Base-by-base conservation (phyloP, 2,113 vertebrate genomes). In the Anarhynchus alexandrinus region DNA sequence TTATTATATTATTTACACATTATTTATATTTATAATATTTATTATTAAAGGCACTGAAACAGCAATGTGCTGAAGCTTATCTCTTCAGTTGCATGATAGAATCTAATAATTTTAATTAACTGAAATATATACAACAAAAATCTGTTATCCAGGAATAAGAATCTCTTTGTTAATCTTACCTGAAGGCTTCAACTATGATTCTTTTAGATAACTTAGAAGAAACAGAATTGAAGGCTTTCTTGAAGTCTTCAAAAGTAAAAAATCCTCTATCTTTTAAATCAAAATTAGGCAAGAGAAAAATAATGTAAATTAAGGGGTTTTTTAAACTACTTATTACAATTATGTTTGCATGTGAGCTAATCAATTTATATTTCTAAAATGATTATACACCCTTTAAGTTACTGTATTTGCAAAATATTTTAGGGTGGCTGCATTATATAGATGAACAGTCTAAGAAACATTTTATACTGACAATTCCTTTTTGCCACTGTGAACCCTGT, bases 181-280 rank as follows among this genome's bases (percentile, higher is more conserved):
- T 97, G 96, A 98, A 98, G 11, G 97, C 95, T 92, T 99, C 98
- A 38, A 98, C 83, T 43, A 97, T 21, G 2, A 97, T 97, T 90
- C 98, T 97, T 57, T 97, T 96, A 8, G 97, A 91, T 54, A 98
- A 97, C 27, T 92, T 98, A 30, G 98, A 93, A 86, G 96, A 97
- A 96, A 98, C 72, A 11, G 73, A 97, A 34, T 15, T 94, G 82
- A 98, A 99, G 12, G 96, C 96, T 90, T 93, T 98, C 82, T 96
- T 96, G 94, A 99, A 98, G 96, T 98, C 98, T 88, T 98, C 97
- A 76, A 98, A 90, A 71, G 98, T 98, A 65, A 98, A 96, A 97
- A 98, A 98, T 59, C 96, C 96, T 93, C 82, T 98, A 82, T 96
- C 96, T 98, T 96, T 61, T 91, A 67, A 86, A 87, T 72, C 61